Evolutionary conservation across 2,113 vertebrate species (phyloP).

Genomic region (Xenopus tropicalis): UCB_Xtro_10.0 CM004452.2:28644001-28644500

Average conservation of each 20-base stretch:
- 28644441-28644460: too few relatives aligned
- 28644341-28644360: conserved; percentile 2
- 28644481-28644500: too few relatives aligned
- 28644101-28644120: conserved; percentile 32
- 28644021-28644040: too few relatives aligned
- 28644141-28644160: conserved; percentile 29
- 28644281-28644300: conserved; percentile 20
- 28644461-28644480: too few relatives aligned
- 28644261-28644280: conserved; percentile 4
- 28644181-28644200: conserved; percentile 32
- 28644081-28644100: conserved; percentile 12
- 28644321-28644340: conserved; percentile 1
- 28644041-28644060: conserved; percentile 4
- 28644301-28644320: neutral
- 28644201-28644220: neutral
- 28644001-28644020: too few relatives aligned
- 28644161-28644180: conserved; percentile 23
- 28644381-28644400: neutral
- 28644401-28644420: neutral
- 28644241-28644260: conserved; percentile 28
- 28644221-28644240: conserved; percentile 1
- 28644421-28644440: too few relatives aligned
- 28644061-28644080: conserved; percentile 13
- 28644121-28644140: neutral
- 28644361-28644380: neutral